Conservation (phyloP, 1,140 invertebrate species). For the Micrasema longulum region DNA sequence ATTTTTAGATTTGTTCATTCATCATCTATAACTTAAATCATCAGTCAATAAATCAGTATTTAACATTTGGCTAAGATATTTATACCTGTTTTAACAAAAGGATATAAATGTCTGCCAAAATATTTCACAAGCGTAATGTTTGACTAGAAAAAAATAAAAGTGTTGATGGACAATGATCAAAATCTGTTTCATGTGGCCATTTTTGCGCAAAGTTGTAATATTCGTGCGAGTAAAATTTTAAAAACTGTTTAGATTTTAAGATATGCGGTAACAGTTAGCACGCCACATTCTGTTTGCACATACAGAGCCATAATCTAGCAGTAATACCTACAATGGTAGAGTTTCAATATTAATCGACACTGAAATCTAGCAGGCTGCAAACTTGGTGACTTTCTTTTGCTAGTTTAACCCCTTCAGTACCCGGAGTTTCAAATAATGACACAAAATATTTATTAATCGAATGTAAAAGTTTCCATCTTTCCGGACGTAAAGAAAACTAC, state of each 20-base stretch:
- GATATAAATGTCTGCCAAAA: not conserved
- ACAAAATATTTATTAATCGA: too few species aligned
- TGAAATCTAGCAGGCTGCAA: slow-evolving; percentile 12
- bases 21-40: not conserved
- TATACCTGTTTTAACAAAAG: not conserved
- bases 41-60: not conserved
- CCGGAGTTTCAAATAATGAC: too few species aligned
- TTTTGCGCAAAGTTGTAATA: not conserved
- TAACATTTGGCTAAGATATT: not conserved
- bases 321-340: not conserved
- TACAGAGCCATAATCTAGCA: too few species aligned
- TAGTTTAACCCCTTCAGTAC: too few species aligned
- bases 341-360: slow-evolving; percentile 10
- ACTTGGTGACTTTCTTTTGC: too few species aligned
- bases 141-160: not conserved
- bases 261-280: not conserved
- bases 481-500: too few species aligned
- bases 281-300: too few species aligned
- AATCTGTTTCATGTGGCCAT: slow-evolving; percentile 1
- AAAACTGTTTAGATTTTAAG: slow-evolving; percentile 1
- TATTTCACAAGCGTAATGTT: not conserved
- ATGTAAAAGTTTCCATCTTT: too few species aligned
- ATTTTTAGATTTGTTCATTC: too few species aligned
- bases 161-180: not conserved
- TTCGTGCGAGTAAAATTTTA: slow-evolving; percentile 10